Evolutionary conservation across 2,113 vertebrate species (phyloP).

Genomic region (Pelmatolapia mariae): DNA sequence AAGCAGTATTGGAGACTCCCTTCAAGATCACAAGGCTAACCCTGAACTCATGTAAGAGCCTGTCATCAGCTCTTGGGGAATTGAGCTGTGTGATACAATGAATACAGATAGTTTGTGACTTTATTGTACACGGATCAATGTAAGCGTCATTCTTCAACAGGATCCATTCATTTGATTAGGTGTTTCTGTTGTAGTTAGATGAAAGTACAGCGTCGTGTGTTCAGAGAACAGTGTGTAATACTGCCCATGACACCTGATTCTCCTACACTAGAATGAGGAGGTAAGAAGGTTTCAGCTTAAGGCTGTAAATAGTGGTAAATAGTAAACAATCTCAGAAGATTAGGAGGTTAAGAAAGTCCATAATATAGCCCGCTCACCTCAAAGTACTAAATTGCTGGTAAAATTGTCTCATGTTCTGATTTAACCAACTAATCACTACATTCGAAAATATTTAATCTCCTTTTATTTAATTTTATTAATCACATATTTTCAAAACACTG

Average conservation of each 20-base stretch:
- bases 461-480: neutral
- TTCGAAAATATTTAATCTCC: neutral
- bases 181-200: neutral
- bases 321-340: neutral
- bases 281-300: neutral
- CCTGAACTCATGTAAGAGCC: neutral
- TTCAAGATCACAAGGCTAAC: conserved; percentile 33
- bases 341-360: neutral
- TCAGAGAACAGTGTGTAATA: neutral
- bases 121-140: neutral
- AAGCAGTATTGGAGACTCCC: neutral
- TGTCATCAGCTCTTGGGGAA: neutral
- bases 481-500: neutral
- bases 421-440: neutral
- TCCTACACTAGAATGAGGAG: neutral
- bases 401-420: neutral
- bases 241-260: neutral
- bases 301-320: neutral
- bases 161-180: neutral
- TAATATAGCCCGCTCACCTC: neutral
- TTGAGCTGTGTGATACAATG: neutral
- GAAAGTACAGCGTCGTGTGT: neutral
- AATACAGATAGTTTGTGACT: conserved; percentile 10
- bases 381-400: neutral
- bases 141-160: neutral